Conservation (phyloP, 2,113 vertebrate genomes). For the Anser brachyrhynchus region DNA sequence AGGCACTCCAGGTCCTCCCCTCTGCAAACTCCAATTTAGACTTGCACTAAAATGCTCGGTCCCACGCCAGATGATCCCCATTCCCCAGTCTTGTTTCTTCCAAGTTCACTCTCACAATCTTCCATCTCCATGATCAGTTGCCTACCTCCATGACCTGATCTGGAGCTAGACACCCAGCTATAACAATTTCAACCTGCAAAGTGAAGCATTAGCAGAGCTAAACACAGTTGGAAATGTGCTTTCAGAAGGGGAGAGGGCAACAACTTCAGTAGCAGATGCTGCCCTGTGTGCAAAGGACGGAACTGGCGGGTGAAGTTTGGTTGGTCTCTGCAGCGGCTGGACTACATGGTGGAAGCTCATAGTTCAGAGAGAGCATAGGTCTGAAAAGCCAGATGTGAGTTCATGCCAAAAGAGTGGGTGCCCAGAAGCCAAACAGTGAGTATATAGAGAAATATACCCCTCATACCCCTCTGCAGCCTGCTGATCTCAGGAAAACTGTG, state of each 20-base stretch:
- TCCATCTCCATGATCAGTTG: background rate
- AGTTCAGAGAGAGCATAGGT: background rate
- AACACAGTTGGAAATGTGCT: background rate
- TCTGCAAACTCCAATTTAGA: background rate
- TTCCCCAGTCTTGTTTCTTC: background rate
- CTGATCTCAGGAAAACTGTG: background rate
- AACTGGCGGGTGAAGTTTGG: background rate
- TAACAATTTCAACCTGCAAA: background rate
- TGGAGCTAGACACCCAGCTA: background rate
- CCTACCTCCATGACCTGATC: background rate
- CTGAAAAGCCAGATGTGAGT: background rate
- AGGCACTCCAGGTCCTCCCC: background rate
- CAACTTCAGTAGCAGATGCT: background rate
- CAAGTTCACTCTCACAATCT: background rate
- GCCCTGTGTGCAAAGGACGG: background rate
- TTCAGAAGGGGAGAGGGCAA: background rate
- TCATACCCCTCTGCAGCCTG: background rate
- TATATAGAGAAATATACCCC: background rate
- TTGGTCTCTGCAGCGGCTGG: background rate
- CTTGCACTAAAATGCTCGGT: background rate
- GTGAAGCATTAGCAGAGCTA: background rate
- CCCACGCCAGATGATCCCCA: rapidly evolving
- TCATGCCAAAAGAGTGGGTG: background rate
- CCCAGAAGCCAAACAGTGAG: background rate
- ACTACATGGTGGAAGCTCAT: background rate